Evolutionary conservation across 2,797 vertebrate genomes (phyloP).

Genomic region (Chaenodraco wilsoni): DNA sequence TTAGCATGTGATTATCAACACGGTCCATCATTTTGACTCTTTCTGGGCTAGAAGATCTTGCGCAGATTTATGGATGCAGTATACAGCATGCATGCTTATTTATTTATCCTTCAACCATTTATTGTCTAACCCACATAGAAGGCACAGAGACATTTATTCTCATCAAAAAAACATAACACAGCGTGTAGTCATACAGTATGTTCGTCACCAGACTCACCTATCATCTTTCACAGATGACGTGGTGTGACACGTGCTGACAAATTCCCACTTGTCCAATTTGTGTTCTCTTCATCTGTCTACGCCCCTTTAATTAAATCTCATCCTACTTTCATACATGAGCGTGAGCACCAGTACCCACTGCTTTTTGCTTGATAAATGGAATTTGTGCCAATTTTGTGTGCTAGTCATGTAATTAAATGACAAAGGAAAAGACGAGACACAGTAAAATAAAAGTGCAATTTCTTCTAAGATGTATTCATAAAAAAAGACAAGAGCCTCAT

Average conservation of each 20-base stretch:
- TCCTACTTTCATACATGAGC: constrained; percentile 20
- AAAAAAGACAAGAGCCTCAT: not conserved
- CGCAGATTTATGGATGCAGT: constrained; percentile 57
- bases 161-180: constrained; percentile 33
- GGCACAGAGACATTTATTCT: constrained; percentile 15
- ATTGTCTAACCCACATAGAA: constrained; percentile 37
- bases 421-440: not conserved
- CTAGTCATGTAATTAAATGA: constrained; percentile 5
- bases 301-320: constrained; percentile 42
- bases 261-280: constrained; percentile 41
- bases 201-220: constrained; percentile 28
- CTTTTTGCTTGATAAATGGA: constrained; percentile 27
- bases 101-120: constrained; percentile 42
- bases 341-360: not conserved
- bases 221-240: constrained; percentile 45
- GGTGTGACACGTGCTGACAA: constrained; percentile 41
- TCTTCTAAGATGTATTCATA: no score
- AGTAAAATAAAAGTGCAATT: not conserved
- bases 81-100: constrained; percentile 36
- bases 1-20: constrained; percentile 68
- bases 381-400: not conserved
- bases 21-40: constrained; percentile 68
- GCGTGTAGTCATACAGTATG: constrained; percentile 3
- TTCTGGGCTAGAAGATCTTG: constrained; percentile 54
- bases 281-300: constrained; percentile 39